Conservation (phyloP, 2,888 invertebrate species). For the Oligia latruncula region DNA sequence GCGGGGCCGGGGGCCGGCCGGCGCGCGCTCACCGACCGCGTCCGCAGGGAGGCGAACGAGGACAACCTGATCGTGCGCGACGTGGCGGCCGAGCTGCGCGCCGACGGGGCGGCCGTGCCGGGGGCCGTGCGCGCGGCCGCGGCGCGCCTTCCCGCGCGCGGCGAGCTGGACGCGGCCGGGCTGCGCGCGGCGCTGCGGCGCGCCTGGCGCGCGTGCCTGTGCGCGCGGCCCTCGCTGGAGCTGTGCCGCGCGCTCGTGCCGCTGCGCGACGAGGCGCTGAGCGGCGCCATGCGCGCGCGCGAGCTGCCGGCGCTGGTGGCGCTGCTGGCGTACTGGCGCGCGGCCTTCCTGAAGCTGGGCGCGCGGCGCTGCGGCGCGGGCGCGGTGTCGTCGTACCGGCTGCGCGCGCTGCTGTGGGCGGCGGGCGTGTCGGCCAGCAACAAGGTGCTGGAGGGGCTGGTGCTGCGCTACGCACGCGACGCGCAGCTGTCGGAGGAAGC, state of each 20-base stretch:
- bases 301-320: slow-evolving; percentile 91
- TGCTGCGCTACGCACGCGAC: slow-evolving; percentile 92
- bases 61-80: slow-evolving; percentile 93
- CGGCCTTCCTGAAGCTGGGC: slow-evolving; percentile 56
- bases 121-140: slow-evolving; percentile 48
- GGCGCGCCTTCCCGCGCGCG: slow-evolving; percentile 53
- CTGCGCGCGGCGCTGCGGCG: slow-evolving; percentile 64
- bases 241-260: slow-evolving; percentile 92
- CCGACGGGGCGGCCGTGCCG: slow-evolving; percentile 66
- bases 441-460: slow-evolving; percentile 92
- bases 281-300: slow-evolving; percentile 90
- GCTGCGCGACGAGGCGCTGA: slow-evolving; percentile 92
- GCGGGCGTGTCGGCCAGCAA: slow-evolving; percentile 92
- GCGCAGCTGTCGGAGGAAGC: slow-evolving; percentile 90
- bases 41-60: slow-evolving; percentile 93
- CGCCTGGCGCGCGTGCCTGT: slow-evolving; percentile 83
- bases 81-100: slow-evolving; percentile 89
- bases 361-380: slow-evolving; percentile 78
- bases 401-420: slow-evolving; percentile 92
- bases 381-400: slow-evolving; percentile 83
- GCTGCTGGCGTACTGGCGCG: slow-evolving; percentile 85
- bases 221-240: slow-evolving; percentile 87
- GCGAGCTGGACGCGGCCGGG: slow-evolving; percentile 62
- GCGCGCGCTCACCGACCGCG: background rate
- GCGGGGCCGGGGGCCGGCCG: background rate